Evolutionary conservation across 2,113 vertebrate species (phyloP).

Genomic region (Arothron firmamentum): DNA sequence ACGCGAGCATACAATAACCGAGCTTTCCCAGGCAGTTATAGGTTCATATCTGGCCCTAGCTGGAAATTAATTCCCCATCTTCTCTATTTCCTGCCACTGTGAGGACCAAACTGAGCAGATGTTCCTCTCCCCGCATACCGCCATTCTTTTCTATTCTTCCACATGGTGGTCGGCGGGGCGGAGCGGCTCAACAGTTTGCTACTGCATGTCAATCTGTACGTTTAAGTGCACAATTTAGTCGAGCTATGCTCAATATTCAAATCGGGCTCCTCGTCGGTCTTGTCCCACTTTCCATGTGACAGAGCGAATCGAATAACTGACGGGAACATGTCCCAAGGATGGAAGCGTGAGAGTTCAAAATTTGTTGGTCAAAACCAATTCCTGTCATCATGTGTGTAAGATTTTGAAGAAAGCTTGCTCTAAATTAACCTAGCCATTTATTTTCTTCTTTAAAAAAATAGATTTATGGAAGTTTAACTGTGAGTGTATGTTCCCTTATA

Average conservation of each 20-base stretch:
- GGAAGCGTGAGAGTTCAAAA: background rate
- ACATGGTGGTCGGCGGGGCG: slow-evolving; percentile 55
- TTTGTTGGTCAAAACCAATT: background rate
- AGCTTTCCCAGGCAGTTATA: slow-evolving; percentile 26
- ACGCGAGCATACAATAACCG: slow-evolving; percentile 16
- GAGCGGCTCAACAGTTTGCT: slow-evolving; percentile 36
- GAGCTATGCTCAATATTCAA: slow-evolving; percentile 1
- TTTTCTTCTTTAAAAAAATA: no score
- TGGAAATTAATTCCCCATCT: slow-evolving; percentile 38
- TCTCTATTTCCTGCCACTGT: slow-evolving; percentile 40
- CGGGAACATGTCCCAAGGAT: background rate
- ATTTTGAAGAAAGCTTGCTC: no score
- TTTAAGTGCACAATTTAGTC: no score
- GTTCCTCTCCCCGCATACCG: slow-evolving; percentile 57
- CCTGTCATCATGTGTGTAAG: background rate
- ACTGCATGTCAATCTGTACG: slow-evolving; percentile 14
- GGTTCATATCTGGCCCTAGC: slow-evolving; percentile 25
- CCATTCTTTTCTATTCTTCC: slow-evolving; percentile 40
- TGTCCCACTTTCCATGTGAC: no score
- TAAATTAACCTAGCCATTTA: no score
- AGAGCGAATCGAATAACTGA: no score
- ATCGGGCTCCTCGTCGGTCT: no score
- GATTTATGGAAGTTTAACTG: no score
- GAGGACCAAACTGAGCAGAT: slow-evolving; percentile 56
- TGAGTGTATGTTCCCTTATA: background rate